phyloP scores from a whole-genome alignment of 2,888 invertebrate genomes.

The Machimus atricapillus region DNA sequence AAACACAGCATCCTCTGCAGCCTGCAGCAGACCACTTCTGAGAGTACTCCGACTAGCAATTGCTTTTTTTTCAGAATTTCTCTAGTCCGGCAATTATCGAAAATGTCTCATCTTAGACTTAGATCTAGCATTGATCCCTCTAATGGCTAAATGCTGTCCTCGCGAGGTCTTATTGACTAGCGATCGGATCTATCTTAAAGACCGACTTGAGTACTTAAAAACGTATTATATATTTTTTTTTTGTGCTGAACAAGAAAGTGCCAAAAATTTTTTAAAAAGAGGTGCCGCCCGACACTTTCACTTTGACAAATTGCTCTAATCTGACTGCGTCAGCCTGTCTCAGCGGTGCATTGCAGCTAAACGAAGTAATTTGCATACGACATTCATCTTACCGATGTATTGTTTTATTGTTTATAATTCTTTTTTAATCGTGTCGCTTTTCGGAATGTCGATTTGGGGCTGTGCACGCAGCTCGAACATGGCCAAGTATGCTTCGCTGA shows the following conservation, averaged over 20 bases:
- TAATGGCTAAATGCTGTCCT: conserved; percentile 9
- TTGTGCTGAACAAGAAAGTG: not conserved
- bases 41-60: not conserved
- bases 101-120: not conserved
- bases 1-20: not conserved
- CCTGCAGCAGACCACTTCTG: conserved; percentile 6
- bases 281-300: not conserved
- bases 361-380: conserved; percentile 28
- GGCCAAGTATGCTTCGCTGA: not conserved
- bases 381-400: not conserved
- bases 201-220: not conserved
- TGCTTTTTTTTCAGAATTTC: not conserved
- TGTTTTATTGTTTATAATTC: not conserved
- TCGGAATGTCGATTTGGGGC: not conserved
- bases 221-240: not conserved
- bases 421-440: not conserved
- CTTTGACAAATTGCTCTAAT: conserved; percentile 13
- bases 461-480: not conserved
- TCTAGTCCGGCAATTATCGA: conserved; percentile 22
- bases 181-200: not conserved
- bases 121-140: not conserved
- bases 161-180: not conserved
- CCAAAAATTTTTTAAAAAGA: not conserved
- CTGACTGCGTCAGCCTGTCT: not conserved
- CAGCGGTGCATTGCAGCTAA: not conserved